A percentile compares a stretch with the other conserved stretches of the same genome.
phyloP scores from a whole-genome alignment of 2,797 vertebrate genomes.

The Poecilia wingei region DNA sequence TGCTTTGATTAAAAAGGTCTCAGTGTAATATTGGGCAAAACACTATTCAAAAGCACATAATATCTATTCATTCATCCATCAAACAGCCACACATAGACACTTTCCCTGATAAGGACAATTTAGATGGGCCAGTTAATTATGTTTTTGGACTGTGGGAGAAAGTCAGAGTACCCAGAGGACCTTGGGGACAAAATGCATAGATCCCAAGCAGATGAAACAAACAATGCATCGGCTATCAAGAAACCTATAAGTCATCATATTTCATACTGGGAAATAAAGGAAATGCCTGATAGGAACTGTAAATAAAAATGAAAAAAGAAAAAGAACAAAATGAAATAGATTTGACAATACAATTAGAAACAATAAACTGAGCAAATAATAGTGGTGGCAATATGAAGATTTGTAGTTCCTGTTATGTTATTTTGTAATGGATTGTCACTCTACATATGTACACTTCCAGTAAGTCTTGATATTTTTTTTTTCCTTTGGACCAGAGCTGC shows the following conservation, averaged over 20 bases:
- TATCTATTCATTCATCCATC: background rate
- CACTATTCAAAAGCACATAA: background rate
- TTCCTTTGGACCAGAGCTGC: constrained; percentile 19
- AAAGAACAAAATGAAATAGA: background rate
- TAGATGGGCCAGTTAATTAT: background rate
- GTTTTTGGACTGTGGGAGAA: background rate
- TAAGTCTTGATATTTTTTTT: background rate
- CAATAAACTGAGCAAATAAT: background rate
- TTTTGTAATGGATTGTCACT: background rate
- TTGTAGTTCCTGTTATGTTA: background rate
- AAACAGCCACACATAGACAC: background rate
- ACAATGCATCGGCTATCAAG: background rate
- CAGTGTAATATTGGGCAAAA: background rate
- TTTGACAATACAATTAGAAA: background rate
- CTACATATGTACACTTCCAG: background rate
- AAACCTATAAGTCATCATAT: background rate
- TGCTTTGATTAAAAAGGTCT: background rate
- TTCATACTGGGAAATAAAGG: background rate
- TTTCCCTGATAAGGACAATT: background rate
- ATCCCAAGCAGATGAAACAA: background rate
- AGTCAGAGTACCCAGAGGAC: background rate
- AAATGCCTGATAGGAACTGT: background rate
- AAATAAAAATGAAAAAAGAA: background rate
- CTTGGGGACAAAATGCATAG: background rate
- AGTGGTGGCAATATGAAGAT: no score